Base-by-base conservation (phyloP, 2,888 invertebrate genomes). In the Cremastobaeus sp. region DNA sequence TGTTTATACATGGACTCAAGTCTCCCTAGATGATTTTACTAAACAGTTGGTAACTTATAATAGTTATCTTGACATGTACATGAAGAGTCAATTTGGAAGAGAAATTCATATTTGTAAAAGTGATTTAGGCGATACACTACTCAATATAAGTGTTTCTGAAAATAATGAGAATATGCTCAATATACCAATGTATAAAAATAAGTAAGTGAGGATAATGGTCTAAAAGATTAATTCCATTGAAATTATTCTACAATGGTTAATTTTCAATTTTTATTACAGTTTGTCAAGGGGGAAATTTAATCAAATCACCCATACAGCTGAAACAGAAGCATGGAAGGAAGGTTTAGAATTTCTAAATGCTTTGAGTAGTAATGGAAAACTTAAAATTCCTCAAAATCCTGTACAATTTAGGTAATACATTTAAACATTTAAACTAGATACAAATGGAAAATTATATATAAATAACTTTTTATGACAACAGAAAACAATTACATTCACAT, bases 31-130 rank as follows among this genome's bases (percentile, higher is more conserved):
- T 43, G 66, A 79, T 8, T 85, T 84, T 32, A 76, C 81, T 18
- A 86, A 83, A 65, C 84, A 85, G 60, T 76, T 86, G 37, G 82
- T 86, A 64, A 77, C 83, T 8, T 84, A 86, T 25, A 80, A 78
- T 39, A 81, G 82, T 48, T 85, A 83, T 64, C 70, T 87, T 6
- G 76, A 76, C 28, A 66, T 80, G 32, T 79, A 83, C 21, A 79
- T 84, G 41, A 85, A 82, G 71, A 80, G 77, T 17, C 79, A 84
- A 32, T 83, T 86, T 50, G 81, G 76, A 52, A 55, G 62, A 3
- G 47, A 37, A 30, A 20, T 39, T 11, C 59, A 39, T 28, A 39
- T 52, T 35, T 5, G 32, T 28, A 20, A 35, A 12, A 14, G 6
- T 20, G 54, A 54, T 15, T 8, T 9, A 1, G 30, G 43, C 28